Conservation (phyloP, 2,797 vertebrate species). For the Salarias fasciatus region DNA sequence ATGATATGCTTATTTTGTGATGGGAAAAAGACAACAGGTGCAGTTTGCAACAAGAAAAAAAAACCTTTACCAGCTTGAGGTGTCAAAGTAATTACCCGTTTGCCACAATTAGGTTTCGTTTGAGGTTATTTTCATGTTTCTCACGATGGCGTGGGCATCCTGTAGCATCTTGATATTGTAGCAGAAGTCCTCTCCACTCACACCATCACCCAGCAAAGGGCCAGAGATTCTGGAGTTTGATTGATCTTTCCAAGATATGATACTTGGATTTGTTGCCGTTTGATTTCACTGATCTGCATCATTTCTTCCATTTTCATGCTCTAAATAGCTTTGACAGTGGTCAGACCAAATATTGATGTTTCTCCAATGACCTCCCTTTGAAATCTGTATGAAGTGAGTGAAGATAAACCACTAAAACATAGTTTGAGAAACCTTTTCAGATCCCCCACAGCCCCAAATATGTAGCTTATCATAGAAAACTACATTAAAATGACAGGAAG, state of each 20-base stretch:
- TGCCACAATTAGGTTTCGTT: background rate
- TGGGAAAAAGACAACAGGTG: slow-evolving; percentile 76
- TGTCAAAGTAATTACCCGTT: background rate
- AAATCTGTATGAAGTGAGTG: too few species aligned
- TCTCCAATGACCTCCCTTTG: too few species aligned
- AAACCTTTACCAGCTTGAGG: slow-evolving; percentile 1
- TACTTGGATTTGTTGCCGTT: too few species aligned
- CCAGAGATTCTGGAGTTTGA: background rate
- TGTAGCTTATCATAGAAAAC: too few species aligned
- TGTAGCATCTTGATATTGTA: slow-evolving; percentile 65
- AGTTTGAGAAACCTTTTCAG: too few species aligned
- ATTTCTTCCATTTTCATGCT: too few species aligned
- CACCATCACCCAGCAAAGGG: background rate
- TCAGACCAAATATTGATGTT: too few species aligned
- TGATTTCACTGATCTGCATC: background rate
- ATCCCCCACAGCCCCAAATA: too few species aligned
- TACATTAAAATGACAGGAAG: slow-evolving; percentile 61
- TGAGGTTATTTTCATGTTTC: background rate
- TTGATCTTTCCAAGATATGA: background rate
- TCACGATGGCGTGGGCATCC: slow-evolving; percentile 12
- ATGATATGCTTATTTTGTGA: slow-evolving; percentile 82
- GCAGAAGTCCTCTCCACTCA: slow-evolving; percentile 39
- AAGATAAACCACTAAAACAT: too few species aligned
- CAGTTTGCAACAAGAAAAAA: slow-evolving; percentile 50
- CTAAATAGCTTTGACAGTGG: too few species aligned